A percentile compares a stretch with the other conserved stretches of the same genome.
phyloP scores from a whole-genome alignment of 2,113 vertebrate species.

The Todiramphus saurophagus region DNA sequence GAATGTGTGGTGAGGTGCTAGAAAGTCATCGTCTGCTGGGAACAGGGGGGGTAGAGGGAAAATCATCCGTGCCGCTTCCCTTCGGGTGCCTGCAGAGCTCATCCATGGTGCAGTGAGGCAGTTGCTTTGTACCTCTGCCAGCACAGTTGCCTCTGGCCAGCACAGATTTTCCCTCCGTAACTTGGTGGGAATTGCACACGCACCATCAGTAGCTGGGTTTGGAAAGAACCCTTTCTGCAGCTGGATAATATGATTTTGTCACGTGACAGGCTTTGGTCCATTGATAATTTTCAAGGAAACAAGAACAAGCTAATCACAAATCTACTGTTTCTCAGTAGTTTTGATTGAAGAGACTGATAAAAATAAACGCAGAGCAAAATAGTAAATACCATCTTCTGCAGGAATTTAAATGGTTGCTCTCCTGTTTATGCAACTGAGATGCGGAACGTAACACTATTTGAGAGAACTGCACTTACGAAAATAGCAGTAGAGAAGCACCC shows the following conservation, averaged over 20 bases:
- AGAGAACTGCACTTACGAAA: neutral
- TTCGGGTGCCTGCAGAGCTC: neutral
- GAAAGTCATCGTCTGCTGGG: neutral
- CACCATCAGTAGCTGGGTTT: neutral
- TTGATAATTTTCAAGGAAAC: neutral
- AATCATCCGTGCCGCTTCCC: neutral
- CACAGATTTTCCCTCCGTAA: neutral
- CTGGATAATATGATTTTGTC: neutral
- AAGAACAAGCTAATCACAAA: neutral
- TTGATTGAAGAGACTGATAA: neutral
- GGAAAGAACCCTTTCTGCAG: neutral
- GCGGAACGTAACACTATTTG: neutral
- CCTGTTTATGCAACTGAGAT: neutral
- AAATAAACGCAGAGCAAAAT: slow-evolving; percentile 3
- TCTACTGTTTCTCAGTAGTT: neutral
- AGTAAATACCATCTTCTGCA: neutral
- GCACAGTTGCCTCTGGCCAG: neutral
- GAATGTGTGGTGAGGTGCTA: rapidly evolving
- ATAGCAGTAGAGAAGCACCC: neutral
- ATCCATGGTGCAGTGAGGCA: neutral
- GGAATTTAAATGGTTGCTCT: neutral
- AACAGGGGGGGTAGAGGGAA: neutral
- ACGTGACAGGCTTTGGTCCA: neutral
- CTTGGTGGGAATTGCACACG: neutral
- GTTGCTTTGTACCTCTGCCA: slow-evolving; percentile 15